These are phyloP conservation scores for Orbicella faveolata DNA, from an alignment of 64 coral and sea anemone genomes.

Conservation along the genomic window DNA sequence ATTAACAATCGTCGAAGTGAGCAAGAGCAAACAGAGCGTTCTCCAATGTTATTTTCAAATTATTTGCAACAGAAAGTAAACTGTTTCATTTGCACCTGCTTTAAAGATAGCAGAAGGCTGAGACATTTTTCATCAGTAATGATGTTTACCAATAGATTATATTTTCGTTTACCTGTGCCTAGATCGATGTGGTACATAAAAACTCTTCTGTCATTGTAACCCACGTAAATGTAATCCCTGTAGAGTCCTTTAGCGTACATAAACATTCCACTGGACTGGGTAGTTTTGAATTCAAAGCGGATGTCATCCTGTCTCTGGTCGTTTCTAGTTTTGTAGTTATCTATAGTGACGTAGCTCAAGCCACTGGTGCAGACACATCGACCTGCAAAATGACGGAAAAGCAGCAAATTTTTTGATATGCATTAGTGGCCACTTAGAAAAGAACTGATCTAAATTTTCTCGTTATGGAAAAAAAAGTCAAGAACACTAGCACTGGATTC, in stretches of 20 bases:
- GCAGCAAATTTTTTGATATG: not conserved
- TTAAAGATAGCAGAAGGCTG: too few relatives aligned
- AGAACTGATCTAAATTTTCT: too few relatives aligned
- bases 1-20: too few relatives aligned
- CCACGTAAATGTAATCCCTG: conserved; percentile 61
- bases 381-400: not conserved
- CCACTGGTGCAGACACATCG: conserved; percentile 55
- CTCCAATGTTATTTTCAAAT: too few relatives aligned
- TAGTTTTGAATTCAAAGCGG: conserved; percentile 54
- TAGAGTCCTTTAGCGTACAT: conserved; percentile 49
- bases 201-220: conserved; percentile 38
- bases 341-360: conserved; percentile 40
- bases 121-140: too few relatives aligned
- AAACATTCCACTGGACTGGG: conserved; percentile 34
- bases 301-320: conserved; percentile 34
- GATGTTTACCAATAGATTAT: too few relatives aligned
- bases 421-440: not conserved
- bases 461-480: too few relatives aligned
- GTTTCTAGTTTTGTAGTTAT: conserved; percentile 47
- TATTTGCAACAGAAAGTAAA: too few relatives aligned
- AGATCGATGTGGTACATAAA: conserved; percentile 64
- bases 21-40: too few relatives aligned
- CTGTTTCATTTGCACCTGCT: too few relatives aligned
- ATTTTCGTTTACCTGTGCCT: conserved; percentile 56
- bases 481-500: too few relatives aligned